Evolutionary conservation across 2,113 vertebrate species (phyloP).

Genomic region (Podarcis cretensis): DNA sequence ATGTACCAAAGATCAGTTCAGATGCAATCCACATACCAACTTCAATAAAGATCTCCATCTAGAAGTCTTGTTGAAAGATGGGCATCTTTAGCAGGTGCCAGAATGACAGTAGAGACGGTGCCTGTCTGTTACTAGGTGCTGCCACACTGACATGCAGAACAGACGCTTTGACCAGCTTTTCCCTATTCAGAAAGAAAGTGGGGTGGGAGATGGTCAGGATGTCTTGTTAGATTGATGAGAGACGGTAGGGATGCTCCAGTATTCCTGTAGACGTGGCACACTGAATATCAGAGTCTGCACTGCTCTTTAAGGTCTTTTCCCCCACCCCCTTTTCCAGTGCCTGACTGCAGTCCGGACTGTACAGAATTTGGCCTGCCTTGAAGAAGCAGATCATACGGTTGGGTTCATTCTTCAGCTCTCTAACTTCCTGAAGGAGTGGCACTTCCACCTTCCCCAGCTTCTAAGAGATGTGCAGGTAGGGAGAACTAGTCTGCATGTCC

Average conservation of each 20-base stretch:
- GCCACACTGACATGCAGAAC: no score
- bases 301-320: background rate
- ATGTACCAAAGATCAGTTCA: no score
- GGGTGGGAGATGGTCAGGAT: background rate
- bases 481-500: background rate
- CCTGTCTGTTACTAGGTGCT: no score
- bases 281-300: no score
- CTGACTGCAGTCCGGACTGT: slow-evolving; percentile 92
- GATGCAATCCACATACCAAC: no score
- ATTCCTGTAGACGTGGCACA: background rate
- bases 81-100: no score
- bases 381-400: slow-evolving; percentile 96
- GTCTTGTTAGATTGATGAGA: background rate
- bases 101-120: no score
- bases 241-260: background rate
- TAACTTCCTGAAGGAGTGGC: slow-evolving; percentile 95
- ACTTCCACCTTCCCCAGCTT: slow-evolving; percentile 95
- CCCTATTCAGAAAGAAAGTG: background rate
- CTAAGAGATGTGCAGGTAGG: slow-evolving; percentile 90
- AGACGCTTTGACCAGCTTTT: background rate
- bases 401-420: slow-evolving; percentile 97
- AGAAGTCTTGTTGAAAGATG: no score
- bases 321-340: slow-evolving; percentile 77
- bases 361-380: slow-evolving; percentile 92
- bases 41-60: no score